Evolutionary conservation across 2,888 invertebrate species (phyloP), one percentile per base, ranked within the genome.

Genomic region (Erebia palarica): DNA sequence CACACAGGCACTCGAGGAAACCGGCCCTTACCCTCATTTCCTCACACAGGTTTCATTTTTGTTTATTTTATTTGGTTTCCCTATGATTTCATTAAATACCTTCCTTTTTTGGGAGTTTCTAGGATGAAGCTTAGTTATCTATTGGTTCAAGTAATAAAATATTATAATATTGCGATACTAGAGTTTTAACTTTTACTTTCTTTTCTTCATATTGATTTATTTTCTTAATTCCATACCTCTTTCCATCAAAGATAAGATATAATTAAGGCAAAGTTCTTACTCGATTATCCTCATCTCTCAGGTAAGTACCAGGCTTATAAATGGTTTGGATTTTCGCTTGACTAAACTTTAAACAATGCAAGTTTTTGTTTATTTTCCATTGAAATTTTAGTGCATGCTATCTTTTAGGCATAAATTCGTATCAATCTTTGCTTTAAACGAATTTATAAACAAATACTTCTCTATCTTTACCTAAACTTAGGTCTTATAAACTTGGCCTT

Each of bases 1-100:
- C 84, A 95, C 96, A 65, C 94, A 95, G 76, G 95, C 97, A 79
- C 94, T 96, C 76, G 97, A 97, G 89, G 97, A 97, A 89, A 95
- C 95, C 81, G 95, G 96, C 80, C 95, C 95, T 76, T 96, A 96
- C 86, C 96, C 96, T 72, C 94, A 94, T 82, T 87, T 89, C 83
- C 94, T 96, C 73, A 95, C 96, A 87, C 95, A 96, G 96, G 97
- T 96, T 94, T 91, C 92, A 78, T 78, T 84, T 88, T 82, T 78
- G 70, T 78, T 82, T 81, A 79, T 79, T 80, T 84, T 83, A 78
- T 64, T 77, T 44, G 3, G 13, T 60, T 0, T 63, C 42, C 11
- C 10, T 18, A 55, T 21, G 13, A 27, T 49, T 21, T 36, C 13
- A 51, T 1, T 51, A 9, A 42, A 42, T 42, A 42, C 42, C 36